Base-by-base conservation (phyloP, 2,797 vertebrate species). In the Allobates femoralis region DNA sequence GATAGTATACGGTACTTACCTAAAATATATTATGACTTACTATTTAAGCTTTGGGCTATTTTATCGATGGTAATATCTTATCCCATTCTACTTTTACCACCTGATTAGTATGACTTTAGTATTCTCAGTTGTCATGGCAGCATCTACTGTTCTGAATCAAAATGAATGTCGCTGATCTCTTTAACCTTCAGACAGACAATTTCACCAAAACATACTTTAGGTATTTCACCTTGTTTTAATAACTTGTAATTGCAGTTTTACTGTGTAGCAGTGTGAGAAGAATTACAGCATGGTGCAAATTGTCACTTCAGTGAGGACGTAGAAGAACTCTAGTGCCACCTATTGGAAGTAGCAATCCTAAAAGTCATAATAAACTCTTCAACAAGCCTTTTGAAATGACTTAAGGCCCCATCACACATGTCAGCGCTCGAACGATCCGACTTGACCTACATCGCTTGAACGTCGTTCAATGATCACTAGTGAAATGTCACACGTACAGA, bases 171-270 rank as follows among this genome's bases (percentile, higher is more conserved):
- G 55, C 37, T 64, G 67, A 55, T 73, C 77, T 73, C 21, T 86
- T 86, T 18, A 81, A 58, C 78, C 55, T 81, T 74, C 77, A 74
- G 67, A 51, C 66, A 74, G 55, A 60, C 85, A 74, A 58, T 85
- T 71, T 79, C 10, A 71, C 12, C 58, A 84, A 79, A 32, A n/a
- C 71, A 51, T 79, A 74, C 34, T 15, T 80, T 11, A 5, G 41
- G 37, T 83, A 41, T 56, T 46, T 14, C 46, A 74, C 32, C 37
- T 18, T 30, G 4, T 41, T 56, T 23, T 53, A 4, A 76, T 34
- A 64, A 60, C 75, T 21, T 64, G 3, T 19, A 62, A 74, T 80
- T 46, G n/a, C 21, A 56, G 51, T 2, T 51, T 30, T 28, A 18
- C 2, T 18, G 73, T 32, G 55, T 37, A 3, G 14, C 21, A 8